These are phyloP conservation scores for Ameiurus melas DNA, from an alignment of 2,113 vertebrate genomes.

Conservation along the genomic window DNA sequence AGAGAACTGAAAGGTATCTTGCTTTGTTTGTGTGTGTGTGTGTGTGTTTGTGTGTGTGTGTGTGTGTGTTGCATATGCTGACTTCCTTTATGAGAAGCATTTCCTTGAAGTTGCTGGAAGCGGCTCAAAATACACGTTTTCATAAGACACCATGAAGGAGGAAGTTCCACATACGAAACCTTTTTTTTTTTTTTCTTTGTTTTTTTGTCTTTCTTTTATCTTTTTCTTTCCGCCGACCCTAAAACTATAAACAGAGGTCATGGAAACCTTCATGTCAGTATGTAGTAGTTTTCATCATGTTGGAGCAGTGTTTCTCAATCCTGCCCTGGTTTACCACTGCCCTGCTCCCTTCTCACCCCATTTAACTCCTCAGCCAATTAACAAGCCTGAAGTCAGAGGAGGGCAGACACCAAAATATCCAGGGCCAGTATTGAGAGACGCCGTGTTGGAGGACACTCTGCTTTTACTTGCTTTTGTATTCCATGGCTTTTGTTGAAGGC, in stretches of 20 bases:
- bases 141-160: conserved; percentile 9
- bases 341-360: not conserved
- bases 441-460: not conserved
- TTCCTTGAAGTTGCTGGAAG: conserved; percentile 66
- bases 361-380: not conserved
- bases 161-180: conserved; percentile 17
- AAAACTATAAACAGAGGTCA: not conserved
- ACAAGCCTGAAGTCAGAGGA: not conserved
- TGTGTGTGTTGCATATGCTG: conserved; percentile 31
- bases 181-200: not conserved
- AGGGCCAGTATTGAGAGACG: not conserved
- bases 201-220: not conserved
- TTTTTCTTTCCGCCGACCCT: not conserved
- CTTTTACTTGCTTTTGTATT: not conserved
- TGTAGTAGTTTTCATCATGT: not conserved
- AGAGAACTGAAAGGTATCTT: conserved; percentile 67
- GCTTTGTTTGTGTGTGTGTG: conserved; percentile 14
- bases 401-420: not conserved
- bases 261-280: not conserved
- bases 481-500: not conserved
- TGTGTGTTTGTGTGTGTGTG: too few relatives aligned
- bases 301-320: not conserved
- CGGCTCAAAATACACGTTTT: conserved; percentile 9
- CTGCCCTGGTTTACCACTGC: not conserved
- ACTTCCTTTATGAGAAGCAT: conserved; percentile 66